Conservation (phyloP, 2,113 vertebrate species). For the Tretioscincus oriximinensis region DNA sequence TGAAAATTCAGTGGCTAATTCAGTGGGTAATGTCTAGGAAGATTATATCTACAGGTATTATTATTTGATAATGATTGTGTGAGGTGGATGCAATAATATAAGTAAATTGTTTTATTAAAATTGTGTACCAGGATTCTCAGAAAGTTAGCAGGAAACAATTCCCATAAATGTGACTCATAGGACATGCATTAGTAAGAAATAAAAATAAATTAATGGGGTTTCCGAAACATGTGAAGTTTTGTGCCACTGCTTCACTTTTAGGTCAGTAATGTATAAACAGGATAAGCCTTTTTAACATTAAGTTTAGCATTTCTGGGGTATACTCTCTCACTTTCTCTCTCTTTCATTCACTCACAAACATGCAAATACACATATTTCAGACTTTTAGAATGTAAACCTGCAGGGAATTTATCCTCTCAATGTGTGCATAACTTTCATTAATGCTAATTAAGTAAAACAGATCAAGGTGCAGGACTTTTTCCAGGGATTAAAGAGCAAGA, state of each 20-base stretch:
- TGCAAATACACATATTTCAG: background rate
- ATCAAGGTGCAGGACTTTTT: conserved; percentile 56
- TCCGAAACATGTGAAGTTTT: background rate
- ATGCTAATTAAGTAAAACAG: conserved; percentile 57
- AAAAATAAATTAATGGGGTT: background rate
- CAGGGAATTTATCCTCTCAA: conserved; percentile 34
- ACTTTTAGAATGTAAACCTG: conserved; percentile 44
- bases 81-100: background rate
- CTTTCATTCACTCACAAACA: background rate
- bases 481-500: conserved; percentile 68
- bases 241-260: conserved; percentile 18
- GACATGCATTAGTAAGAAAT: background rate
- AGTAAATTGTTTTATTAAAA: background rate
- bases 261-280: conserved; percentile 22
- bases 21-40: no score
- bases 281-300: conserved; percentile 12
- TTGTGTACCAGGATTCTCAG: background rate
- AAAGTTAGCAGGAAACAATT: background rate
- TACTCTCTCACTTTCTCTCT: background rate
- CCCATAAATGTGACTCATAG: background rate
- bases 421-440: conserved; percentile 49
- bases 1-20: no score
- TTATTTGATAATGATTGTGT: background rate
- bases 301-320: conserved; percentile 4
- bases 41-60: background rate